Evolutionary conservation across 2,888 invertebrate genomes (phyloP), one percentile per base, ranked within the genome.

Genomic region (Rhagonycha lutea): DNA sequence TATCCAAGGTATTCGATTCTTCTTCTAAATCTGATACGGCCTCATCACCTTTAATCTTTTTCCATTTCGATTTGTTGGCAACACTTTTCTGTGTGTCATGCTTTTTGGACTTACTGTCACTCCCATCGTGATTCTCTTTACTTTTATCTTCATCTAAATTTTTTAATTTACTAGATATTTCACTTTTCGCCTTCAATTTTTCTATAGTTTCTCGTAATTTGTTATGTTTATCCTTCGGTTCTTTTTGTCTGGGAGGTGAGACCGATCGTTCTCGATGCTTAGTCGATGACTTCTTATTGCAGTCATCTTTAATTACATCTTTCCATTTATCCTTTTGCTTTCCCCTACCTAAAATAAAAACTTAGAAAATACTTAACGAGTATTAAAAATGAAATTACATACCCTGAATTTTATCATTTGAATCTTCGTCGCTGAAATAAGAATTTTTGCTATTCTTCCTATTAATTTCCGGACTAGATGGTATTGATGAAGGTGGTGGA

Each of bases 121-220:
- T 14, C 24, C 61, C 75, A 23, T 73, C 75, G 14, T 76, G 79
- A 74, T 84, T 85, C 73, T 86, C 86, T 79, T 86, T 86, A 8
- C 83, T 78, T 61, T 81, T 81, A 14, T 86, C 86, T 67, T 84
- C 84, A 63, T 83, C 84, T 29, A 80, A 78, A 32, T 83, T 82
- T 70, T 80, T 82, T 14, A 85, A 80, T 14, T 89, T 89, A 80
- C 89, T 89, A 74, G 89, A 89, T 74, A 90, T 89, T 81, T 91
- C 91, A 83, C 90, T 91, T 84, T 91, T 92, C 11, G 91, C 91
- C 86, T 92, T 92, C 12, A 92, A 83, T 83, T 92, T 92, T 85
- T 92, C 92, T 72, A 92, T 92, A 0, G 92, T 92, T 81, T 88
- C 87, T 14, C 87, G 76, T 18, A 88, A 78, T 78, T 88, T 88